These are phyloP conservation scores for Mythimna pallens DNA, from an alignment of 2,888 invertebrate species.

Conservation along the genomic window DNA sequence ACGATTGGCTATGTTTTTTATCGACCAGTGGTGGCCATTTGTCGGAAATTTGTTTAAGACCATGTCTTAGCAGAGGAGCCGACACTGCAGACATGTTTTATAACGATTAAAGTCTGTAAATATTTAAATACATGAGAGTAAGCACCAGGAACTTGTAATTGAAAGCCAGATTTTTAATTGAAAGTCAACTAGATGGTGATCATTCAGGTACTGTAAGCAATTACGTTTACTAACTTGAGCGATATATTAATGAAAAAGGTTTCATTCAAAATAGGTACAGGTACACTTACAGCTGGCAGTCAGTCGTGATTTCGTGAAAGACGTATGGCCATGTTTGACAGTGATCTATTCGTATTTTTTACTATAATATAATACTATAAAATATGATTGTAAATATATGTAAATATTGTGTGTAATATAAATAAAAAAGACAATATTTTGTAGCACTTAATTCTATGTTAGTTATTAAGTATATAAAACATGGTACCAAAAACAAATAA, in stretches of 20 bases:
- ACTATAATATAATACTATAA: no score
- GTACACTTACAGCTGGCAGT: background rate
- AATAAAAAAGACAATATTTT: no score
- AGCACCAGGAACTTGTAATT: slow-evolving; percentile 48
- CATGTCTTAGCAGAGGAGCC: slow-evolving; percentile 52
- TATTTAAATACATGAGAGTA: slow-evolving; percentile 60
- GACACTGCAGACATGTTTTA: slow-evolving; percentile 57
- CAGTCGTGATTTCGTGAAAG: no score
- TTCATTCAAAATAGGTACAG: background rate
- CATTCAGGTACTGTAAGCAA: slow-evolving; percentile 35
- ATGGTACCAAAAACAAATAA: no score
- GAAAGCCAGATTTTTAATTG: slow-evolving; percentile 52
- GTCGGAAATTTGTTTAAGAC: slow-evolving; percentile 53
- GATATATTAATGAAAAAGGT: slow-evolving; percentile 13
- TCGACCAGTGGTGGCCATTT: slow-evolving; percentile 47
- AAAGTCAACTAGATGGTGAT: slow-evolving; percentile 46
- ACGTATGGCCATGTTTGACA: no score
- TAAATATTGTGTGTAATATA: no score
- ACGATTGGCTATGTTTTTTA: slow-evolving; percentile 58
- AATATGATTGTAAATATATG: no score
- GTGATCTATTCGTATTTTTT: no score
- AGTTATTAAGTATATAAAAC: no score
- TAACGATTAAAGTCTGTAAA: slow-evolving; percentile 65
- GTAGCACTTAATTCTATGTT: no score
- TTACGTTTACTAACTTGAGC: slow-evolving; percentile 9